Base-by-base conservation (phyloP, 2,888 invertebrate species). In the Watsonalla binaria region DNA sequence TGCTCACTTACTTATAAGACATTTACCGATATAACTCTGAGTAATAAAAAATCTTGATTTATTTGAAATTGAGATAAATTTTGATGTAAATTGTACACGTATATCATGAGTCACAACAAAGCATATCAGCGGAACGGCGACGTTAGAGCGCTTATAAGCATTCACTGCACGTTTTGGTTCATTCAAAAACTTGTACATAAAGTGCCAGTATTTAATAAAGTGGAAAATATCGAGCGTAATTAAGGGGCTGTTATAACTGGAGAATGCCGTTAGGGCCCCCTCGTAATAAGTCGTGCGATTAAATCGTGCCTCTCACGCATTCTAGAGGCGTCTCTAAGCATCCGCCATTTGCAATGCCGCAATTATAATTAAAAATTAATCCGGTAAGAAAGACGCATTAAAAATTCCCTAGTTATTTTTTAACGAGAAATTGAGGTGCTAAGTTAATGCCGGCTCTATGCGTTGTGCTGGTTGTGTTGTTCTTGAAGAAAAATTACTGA, bases 301-400 rank as follows among this genome's bases (percentile, higher is more conserved):
- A 90, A 88, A 83, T 82, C 76, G 82, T 72, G 78, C 80, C 82
- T 78, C 78, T 86, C 78, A 82, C 82, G 84, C 82, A 82, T 83
- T 85, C 80, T 76, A 74, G 70, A 72, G 65, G 72, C 75, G 70
- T 74, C 74, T 77, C 72, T 66, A 65, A 74, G 70, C 68, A 74
- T 65, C 70, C 71, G 77, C 76, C 77, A 78, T 82, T 82, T 78
- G 78, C 78, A 74, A 79, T 72, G 65, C 72, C 72, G 78, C 80
- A 77, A 82, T 88, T 86, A 86, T 86, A 86, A 88, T 89, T 89
- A 87, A 88, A 86, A 85, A 85, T 85, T 84, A 84, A 88, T 86
- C 81, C 76, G 56, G 69, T 68, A 73, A 71, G 68, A 74, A 78
- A 77, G 70, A 72, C 74, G 74, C 65, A 76, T 76, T 74, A 73